Percentiles rank a stretch among this genome's conserved stretches.
Conservation (phyloP, 2,888 invertebrate genomes). For the Phorcus lineatus region DNA sequence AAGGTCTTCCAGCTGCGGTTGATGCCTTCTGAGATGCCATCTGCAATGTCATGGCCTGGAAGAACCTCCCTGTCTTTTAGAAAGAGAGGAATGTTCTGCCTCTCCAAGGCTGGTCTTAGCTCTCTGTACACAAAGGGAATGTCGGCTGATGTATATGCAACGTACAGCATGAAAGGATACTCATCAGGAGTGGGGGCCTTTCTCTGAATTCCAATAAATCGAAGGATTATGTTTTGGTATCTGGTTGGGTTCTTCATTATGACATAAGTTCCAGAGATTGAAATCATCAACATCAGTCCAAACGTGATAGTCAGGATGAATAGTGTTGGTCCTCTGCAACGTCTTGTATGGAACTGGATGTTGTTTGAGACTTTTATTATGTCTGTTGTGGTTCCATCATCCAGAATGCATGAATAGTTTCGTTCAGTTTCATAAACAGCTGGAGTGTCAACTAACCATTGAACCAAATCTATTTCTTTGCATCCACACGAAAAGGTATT, state of each 20-base stretch:
- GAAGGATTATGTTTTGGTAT: background rate
- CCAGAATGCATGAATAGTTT: background rate
- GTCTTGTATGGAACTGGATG: background rate
- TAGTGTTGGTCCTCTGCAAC: background rate
- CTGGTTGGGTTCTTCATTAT: background rate
- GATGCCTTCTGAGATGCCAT: constrained; percentile 1
- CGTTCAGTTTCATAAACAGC: background rate
- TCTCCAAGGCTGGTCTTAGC: background rate
- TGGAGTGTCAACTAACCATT: background rate
- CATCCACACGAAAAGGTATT: background rate
- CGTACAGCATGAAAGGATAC: background rate
- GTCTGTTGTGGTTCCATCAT: background rate
- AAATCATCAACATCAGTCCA: background rate
- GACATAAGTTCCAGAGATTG: background rate
- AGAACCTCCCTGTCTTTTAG: constrained; percentile 2
- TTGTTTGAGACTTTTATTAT: background rate
- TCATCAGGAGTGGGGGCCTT: background rate
- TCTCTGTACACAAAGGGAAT: background rate
- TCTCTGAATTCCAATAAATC: background rate
- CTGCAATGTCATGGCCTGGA: constrained; percentile 8
- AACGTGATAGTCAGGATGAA: background rate
- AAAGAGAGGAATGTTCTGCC: background rate
- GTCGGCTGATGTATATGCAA: background rate
- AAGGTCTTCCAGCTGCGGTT: constrained; percentile 9
- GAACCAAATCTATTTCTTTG: background rate